Evolutionary conservation across 2,888 invertebrate genomes (phyloP).

Genomic region (Macaria notata): DNA sequence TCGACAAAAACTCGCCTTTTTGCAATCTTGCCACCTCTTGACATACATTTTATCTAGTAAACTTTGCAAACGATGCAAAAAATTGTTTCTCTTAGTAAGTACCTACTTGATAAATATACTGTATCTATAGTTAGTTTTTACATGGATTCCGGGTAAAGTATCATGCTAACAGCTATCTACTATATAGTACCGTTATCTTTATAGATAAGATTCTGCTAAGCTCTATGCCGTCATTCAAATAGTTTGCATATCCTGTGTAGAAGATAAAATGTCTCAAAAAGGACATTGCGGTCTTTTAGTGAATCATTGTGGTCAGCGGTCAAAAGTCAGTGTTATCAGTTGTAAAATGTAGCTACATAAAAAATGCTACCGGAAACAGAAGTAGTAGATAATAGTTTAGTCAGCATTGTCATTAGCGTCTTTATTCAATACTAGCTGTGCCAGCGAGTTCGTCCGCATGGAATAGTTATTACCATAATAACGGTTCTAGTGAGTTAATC

Average conservation of each 20-base stretch:
- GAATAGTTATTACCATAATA: too few relatives aligned
- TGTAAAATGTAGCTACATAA: too few relatives aligned
- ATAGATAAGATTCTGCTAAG: conserved; percentile 63
- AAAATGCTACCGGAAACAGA: too few relatives aligned
- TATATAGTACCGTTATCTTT: conserved; percentile 44
- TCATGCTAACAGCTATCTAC: conserved; percentile 4
- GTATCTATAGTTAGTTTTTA: not conserved
- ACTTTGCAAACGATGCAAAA: conserved; percentile 19
- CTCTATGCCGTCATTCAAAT: conserved; percentile 50
- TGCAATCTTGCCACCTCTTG: conserved; percentile 25
- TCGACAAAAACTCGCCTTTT: conserved; percentile 27
- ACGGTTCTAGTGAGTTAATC: too few relatives aligned
- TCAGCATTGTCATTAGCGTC: too few relatives aligned
- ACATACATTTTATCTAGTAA: conserved; percentile 33
- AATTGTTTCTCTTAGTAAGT: conserved; percentile 11
- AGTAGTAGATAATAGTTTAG: too few relatives aligned
- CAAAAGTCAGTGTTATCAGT: not conserved
- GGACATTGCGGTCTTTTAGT: conserved; percentile 1
- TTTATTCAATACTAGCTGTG: too few relatives aligned
- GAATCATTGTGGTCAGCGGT: conserved; percentile 1
- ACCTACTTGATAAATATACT: conserved; percentile 20
- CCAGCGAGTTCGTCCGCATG: too few relatives aligned
- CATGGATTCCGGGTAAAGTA: conserved; percentile 11
- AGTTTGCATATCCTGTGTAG: conserved; percentile 42
- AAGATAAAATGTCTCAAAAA: conserved; percentile 8